phyloP scores from a whole-genome alignment of 2,888 invertebrate species.

The Thymelicus acteon region DNA sequence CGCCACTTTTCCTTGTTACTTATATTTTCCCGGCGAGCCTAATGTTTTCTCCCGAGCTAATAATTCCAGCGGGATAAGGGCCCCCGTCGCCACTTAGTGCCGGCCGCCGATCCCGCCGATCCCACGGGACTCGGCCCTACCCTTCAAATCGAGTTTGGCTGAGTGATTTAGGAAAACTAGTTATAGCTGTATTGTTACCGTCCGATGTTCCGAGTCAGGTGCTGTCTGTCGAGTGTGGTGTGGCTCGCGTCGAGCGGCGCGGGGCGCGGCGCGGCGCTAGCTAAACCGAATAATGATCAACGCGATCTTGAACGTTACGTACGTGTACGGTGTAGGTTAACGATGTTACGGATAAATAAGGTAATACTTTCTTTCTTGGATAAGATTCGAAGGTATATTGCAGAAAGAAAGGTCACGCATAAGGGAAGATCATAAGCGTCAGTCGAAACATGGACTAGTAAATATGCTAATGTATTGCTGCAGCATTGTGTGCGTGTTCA shows the following conservation, averaged over 20 bases:
- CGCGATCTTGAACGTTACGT: too few species aligned
- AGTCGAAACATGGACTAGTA: too few species aligned
- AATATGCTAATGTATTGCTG: too few species aligned
- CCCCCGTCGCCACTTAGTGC: conserved; percentile 58
- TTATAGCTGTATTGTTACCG: conserved; percentile 48
- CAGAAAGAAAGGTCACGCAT: too few species aligned
- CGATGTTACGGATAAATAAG: neutral
- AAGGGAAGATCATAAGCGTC: too few species aligned
- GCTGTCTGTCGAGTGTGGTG: conserved; percentile 7
- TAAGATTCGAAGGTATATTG: too few species aligned
- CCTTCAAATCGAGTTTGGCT: conserved; percentile 71
- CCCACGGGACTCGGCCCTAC: conserved; percentile 55
- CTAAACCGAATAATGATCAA: conserved; percentile 4
- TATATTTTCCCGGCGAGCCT: conserved; percentile 56
- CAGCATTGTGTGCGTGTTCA: too few species aligned
- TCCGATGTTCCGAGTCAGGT: conserved; percentile 21
- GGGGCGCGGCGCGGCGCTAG: neutral
- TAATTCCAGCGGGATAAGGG: conserved; percentile 52
- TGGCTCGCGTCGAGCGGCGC: too few species aligned
- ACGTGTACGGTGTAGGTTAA: too few species aligned
- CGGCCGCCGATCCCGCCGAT: conserved; percentile 46
- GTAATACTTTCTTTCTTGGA: too few species aligned
- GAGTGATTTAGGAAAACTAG: conserved; percentile 74
- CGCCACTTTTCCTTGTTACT: conserved; percentile 56
- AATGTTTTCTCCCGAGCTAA: conserved; percentile 64